These are phyloP conservation scores for Etheostoma nigrum DNA, from an alignment of 2,797 vertebrate genomes.

Conservation along the genomic window DNA sequence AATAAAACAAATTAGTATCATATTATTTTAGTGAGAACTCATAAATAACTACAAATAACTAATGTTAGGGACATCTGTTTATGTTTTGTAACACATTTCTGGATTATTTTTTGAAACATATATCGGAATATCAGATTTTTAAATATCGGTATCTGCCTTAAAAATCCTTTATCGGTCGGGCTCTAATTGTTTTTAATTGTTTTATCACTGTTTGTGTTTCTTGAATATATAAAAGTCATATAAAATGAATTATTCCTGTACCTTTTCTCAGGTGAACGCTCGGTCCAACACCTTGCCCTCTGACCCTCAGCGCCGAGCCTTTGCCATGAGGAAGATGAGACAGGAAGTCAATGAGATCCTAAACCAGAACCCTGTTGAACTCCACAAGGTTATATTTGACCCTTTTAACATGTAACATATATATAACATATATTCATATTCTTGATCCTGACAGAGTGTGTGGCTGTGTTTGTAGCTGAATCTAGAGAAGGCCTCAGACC, in stretches of 20 bases:
- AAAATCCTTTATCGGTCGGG: no score
- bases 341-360: conserved; percentile 97
- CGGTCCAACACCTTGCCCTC: conserved; percentile 97
- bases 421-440: background rate
- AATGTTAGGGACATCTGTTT: no score
- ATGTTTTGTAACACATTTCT: no score
- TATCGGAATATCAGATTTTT: no score
- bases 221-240: no score
- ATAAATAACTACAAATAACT: no score
- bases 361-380: conserved; percentile 96
- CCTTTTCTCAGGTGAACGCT: conserved; percentile 73
- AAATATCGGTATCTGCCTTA: no score
- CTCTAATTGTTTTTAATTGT: no score
- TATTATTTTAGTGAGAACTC: no score
- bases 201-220: no score
- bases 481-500: conserved; percentile 78
- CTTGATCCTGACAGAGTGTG: conserved; percentile 14
- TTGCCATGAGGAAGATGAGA: conserved; percentile 95
- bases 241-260: background rate
- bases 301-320: conserved; percentile 92
- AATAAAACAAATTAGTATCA: no score
- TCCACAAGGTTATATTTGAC: conserved; percentile 90
- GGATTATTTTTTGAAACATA: no score
- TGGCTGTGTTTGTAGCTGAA: conserved; percentile 65
- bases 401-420: background rate